phyloP scores from a whole-genome alignment of 2,797 vertebrate species.

The Chloroceryle inda region DNA sequence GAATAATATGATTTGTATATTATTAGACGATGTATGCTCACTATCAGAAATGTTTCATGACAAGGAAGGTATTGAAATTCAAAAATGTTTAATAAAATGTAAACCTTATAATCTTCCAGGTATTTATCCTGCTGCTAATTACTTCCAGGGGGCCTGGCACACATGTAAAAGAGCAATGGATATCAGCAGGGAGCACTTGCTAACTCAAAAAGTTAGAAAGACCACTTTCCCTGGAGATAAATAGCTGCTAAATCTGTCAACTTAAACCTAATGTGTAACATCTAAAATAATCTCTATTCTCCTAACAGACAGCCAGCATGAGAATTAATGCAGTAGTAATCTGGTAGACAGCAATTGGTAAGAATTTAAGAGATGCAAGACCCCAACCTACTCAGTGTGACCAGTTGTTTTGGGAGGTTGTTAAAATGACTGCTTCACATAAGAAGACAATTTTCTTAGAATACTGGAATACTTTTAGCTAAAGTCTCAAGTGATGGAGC shows the following conservation, averaged over 20 bases:
- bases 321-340: slow-evolving; percentile 12
- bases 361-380: neutral
- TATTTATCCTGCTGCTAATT: slow-evolving; percentile 72
- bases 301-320: neutral
- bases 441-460: neutral
- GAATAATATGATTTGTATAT: slow-evolving; percentile 59
- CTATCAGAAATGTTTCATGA: slow-evolving; percentile 49
- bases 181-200: slow-evolving; percentile 67
- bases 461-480: neutral
- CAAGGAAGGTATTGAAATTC: slow-evolving; percentile 63
- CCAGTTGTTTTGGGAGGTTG: neutral
- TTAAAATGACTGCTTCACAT: neutral
- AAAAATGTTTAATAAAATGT: slow-evolving; percentile 54
- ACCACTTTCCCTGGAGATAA: slow-evolving; percentile 57
- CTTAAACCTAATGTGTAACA: slow-evolving; percentile 29
- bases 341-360: neutral
- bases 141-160: slow-evolving; percentile 63
- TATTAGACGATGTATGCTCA: slow-evolving; percentile 24
- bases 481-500: neutral
- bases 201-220: slow-evolving; percentile 63
- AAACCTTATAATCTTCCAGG: slow-evolving; percentile 69
- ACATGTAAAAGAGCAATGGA: slow-evolving; percentile 61
- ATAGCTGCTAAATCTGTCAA: slow-evolving; percentile 66
- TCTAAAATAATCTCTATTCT: slow-evolving; percentile 45
- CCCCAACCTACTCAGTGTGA: neutral